Conservation (phyloP, 2,888 invertebrate genomes). For the Phasia obesa region DNA sequence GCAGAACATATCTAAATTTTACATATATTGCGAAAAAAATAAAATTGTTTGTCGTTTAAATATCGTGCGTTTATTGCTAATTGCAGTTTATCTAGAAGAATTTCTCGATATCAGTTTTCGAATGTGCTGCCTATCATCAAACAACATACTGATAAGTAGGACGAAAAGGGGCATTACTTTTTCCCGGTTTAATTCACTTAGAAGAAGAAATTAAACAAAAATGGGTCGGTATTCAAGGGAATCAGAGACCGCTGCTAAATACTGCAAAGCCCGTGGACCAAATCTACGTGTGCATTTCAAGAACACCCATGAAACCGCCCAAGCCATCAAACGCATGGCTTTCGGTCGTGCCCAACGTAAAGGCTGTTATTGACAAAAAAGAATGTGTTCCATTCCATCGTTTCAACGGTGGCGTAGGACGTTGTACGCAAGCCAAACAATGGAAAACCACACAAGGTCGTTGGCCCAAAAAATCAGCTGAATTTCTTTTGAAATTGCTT, state of each 20-base stretch:
- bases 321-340: slow-evolving; percentile 97
- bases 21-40: too few species aligned
- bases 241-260: slow-evolving; percentile 97
- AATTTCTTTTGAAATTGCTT: slow-evolving; percentile 96
- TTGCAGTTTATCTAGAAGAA: too few species aligned
- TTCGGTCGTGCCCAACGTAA: slow-evolving; percentile 95
- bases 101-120: too few species aligned
- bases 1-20: too few species aligned
- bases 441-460: slow-evolving; percentile 98
- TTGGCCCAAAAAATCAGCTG: slow-evolving; percentile 99
- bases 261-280: slow-evolving; percentile 99
- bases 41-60: too few species aligned
- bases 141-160: too few species aligned
- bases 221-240: slow-evolving; percentile 98
- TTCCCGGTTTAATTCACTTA: slow-evolving; percentile 82
- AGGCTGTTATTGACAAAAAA: slow-evolving; percentile 97
- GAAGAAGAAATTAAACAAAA: slow-evolving; percentile 81
- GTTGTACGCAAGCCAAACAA: slow-evolving; percentile 98
- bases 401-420: slow-evolving; percentile 98
- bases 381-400: slow-evolving; percentile 99
- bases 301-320: slow-evolving; percentile 99
- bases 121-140: too few species aligned
- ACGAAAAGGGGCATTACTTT: too few species aligned
- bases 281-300: slow-evolving; percentile 99
- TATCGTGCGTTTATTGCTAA: too few species aligned